phyloP scores from a whole-genome alignment of 2,113 vertebrate species.

The Ploceus nigricollis region DNA sequence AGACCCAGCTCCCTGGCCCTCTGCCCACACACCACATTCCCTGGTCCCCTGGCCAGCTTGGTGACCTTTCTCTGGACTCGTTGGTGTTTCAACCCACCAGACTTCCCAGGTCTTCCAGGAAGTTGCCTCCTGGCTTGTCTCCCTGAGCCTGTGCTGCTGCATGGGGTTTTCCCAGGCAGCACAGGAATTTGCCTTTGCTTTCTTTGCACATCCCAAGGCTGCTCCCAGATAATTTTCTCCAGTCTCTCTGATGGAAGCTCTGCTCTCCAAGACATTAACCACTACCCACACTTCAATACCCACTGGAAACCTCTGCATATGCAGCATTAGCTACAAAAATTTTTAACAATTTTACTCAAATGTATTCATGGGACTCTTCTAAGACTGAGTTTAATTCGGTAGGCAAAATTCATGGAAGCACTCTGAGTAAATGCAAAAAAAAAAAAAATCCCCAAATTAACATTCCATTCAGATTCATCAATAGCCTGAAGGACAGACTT shows the following conservation, averaged over 20 bases:
- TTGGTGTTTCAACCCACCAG: not conserved
- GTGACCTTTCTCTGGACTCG: not conserved
- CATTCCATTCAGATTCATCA: not conserved
- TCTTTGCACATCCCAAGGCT: not conserved
- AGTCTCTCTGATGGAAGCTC: not conserved
- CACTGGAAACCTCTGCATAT: not conserved
- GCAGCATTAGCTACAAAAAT: not conserved
- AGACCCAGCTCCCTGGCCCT: not conserved
- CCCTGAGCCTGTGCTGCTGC: not conserved
- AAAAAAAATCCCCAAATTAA: not conserved
- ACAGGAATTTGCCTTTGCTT: not conserved
- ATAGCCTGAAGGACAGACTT: not conserved
- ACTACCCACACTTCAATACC: not conserved
- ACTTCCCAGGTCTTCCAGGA: not conserved
- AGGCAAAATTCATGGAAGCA: not conserved
- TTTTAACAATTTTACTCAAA: not conserved
- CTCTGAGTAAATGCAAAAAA: not conserved
- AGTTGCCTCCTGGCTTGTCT: not conserved
- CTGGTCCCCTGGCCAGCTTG: not conserved
- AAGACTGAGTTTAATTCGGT: not conserved
- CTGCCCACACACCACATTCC: rapidly evolving
- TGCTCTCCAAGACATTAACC: not conserved
- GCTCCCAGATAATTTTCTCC: not conserved
- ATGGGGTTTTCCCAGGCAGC: not conserved
- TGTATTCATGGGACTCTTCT: not conserved